Percentiles rank a stretch among this genome's conserved stretches.
phyloP scores from a whole-genome alignment of 2,797 vertebrate genomes.

The Gobio occitaniae region DNA sequence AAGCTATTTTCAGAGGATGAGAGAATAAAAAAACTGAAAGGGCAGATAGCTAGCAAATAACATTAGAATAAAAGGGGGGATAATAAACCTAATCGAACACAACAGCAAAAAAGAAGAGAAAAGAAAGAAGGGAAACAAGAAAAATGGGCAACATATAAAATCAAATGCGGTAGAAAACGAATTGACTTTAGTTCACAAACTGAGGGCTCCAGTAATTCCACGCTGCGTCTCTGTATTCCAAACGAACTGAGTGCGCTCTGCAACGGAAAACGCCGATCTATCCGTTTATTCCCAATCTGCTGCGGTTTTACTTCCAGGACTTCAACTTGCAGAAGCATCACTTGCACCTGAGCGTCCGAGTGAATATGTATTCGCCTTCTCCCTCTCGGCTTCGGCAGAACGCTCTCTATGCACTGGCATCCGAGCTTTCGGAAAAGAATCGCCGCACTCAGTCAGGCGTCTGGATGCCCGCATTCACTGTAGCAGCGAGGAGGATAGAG shows the following conservation, averaged over 20 bases:
- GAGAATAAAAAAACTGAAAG: conserved; percentile 41
- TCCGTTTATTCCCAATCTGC: conserved; percentile 62
- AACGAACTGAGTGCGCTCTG: conserved; percentile 68
- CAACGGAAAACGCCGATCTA: conserved; percentile 55
- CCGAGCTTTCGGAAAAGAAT: conserved; percentile 75
- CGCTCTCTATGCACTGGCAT: conserved; percentile 71
- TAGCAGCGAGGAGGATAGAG: conserved; percentile 69
- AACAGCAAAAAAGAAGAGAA: conserved; percentile 49
- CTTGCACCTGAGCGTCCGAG: conserved; percentile 41
- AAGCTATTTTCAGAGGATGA: conserved; percentile 58
- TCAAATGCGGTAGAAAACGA: conserved; percentile 47
- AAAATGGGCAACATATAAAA: conserved; percentile 36
- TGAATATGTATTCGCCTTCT: conserved; percentile 47
- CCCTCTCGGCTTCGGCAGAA: conserved; percentile 50
- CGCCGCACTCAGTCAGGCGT: conserved; percentile 77
- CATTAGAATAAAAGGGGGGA: conserved; percentile 26
- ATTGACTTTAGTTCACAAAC: conserved; percentile 73
- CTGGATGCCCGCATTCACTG: conserved; percentile 80
- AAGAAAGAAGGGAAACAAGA: conserved; percentile 34
- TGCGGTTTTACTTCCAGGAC: conserved; percentile 72
- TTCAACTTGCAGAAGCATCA: conserved; percentile 51
- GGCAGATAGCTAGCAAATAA: conserved; percentile 21
- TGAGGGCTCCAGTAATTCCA: conserved; percentile 74
- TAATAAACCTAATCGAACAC: conserved; percentile 26
- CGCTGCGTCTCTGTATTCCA: conserved; percentile 79